Conservation (phyloP, 2,797 vertebrate species). For the Acomys russatus region DNA sequence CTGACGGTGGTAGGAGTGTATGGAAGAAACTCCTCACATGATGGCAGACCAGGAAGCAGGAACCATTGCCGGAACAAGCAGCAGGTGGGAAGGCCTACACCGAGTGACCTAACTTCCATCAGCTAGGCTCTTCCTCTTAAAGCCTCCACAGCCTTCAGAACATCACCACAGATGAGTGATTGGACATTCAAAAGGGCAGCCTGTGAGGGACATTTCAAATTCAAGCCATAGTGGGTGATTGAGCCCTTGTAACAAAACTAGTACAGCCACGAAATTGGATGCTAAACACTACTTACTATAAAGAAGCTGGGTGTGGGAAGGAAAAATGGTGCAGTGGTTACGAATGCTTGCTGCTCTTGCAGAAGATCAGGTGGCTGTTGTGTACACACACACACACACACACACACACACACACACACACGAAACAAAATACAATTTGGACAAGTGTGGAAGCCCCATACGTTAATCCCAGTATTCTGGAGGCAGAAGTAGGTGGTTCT, state of each 20-base stretch:
- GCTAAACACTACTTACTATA: background rate
- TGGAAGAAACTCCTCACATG: background rate
- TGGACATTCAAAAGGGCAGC: background rate
- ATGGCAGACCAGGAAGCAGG: background rate
- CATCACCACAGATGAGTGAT: background rate
- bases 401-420: background rate
- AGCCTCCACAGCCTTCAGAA: background rate
- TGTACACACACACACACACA: background rate
- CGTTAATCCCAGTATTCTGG: background rate
- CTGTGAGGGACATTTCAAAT: background rate
- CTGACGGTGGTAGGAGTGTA: background rate
- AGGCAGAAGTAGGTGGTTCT: background rate
- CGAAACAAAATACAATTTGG: background rate
- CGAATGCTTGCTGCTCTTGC: background rate
- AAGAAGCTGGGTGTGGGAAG: background rate
- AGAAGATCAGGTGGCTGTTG: background rate
- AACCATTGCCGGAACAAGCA: background rate
- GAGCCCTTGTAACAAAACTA: background rate
- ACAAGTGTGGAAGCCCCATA: background rate
- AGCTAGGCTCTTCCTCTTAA: background rate
- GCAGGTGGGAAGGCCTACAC: background rate
- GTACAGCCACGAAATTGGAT: background rate
- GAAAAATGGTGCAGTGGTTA: background rate
- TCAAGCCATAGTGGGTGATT: background rate
- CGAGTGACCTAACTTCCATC: background rate